These are phyloP conservation scores for Neuroterus valhalla DNA, from an alignment of 1,140 invertebrate species.

Conservation along the genomic window DNA sequence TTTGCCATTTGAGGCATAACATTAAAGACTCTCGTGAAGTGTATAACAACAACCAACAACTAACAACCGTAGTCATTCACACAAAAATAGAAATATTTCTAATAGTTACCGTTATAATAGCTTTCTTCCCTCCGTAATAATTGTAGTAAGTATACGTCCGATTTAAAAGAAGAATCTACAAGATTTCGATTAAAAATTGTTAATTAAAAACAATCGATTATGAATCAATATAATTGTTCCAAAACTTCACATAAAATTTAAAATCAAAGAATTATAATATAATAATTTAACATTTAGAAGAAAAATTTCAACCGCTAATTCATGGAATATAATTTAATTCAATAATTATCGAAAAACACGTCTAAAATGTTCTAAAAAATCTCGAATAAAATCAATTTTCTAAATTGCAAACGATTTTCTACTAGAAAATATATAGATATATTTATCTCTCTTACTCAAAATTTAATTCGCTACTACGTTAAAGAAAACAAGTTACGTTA, in stretches of 20 bases:
- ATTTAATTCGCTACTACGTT: slow-evolving; percentile 31
- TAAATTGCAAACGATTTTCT: neutral
- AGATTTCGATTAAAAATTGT: too few species aligned
- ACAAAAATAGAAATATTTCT: slow-evolving; percentile 66
- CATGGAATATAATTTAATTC: too few species aligned
- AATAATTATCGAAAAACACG: neutral
- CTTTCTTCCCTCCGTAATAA: neutral
- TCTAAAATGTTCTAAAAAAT: neutral
- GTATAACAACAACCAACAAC: slow-evolving; percentile 74
- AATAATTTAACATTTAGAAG: too few species aligned
- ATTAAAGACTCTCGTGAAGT: slow-evolving; percentile 73
- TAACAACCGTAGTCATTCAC: slow-evolving; percentile 73
- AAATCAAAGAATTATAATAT: too few species aligned
- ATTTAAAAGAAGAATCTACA: too few species aligned
- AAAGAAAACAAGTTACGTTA: slow-evolving; percentile 31
- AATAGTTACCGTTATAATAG: slow-evolving; percentile 21
- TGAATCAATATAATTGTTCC: too few species aligned
- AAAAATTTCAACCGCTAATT: too few species aligned
- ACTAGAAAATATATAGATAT: slow-evolving; percentile 8
- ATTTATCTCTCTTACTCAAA: slow-evolving; percentile 8
- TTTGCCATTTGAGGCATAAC: slow-evolving; percentile 59
- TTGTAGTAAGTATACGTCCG: too few species aligned
- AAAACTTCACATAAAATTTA: too few species aligned
- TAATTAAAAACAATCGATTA: too few species aligned
- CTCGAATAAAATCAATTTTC: neutral